Evolutionary conservation across 1,140 invertebrate species (phyloP), one percentile per base, ranked within the genome.

Genomic region (Neodiprion pinetum): DNA sequence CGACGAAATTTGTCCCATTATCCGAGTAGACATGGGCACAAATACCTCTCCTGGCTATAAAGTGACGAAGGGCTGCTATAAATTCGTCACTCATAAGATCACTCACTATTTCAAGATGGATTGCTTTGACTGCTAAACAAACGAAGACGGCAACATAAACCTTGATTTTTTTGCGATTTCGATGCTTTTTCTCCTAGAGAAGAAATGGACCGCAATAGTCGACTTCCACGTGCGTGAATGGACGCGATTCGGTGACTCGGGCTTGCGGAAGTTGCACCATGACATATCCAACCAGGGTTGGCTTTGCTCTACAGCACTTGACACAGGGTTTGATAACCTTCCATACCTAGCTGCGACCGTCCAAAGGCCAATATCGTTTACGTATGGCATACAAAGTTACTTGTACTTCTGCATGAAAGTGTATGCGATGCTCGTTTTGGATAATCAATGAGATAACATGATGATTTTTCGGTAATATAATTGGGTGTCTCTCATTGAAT

Each of bases 401-500:
- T 53, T 74, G 76, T 11, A 61, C 28, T 5, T 73, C 76, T 7
- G 77, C 78, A 78, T 84, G 83, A 1, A 81, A 23, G 10, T 76
- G 47, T 21, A 11, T 72, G 8, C 50, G 9, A 76, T 81, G 79
- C 75, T 76, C 68, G n/a, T 82, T 28, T 48, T 77, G 28, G 9
- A 87, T 82, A 4, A 87, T 74, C 12, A 87, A 73, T 5, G 79
- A 61, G 12, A 80, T 80, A 28, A 87, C 70, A 23, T 76, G 71
- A 67, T 70, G 48, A 17, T 75, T 75, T 72, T 77, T 72, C 7
- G 84, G 82, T 1, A 89, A 76, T 14, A 90, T 80, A 0, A 88
- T 81, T 2, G 88, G 88, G 81, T 89, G 84, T 73, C 86, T 86
- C 53, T 77, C 79, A 3, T 84, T 75, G 68, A 78, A 73, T 9